These are phyloP conservation scores for Babylonia areolata DNA, from an alignment of 1,140 invertebrate genomes.

Conservation along the genomic window DNA sequence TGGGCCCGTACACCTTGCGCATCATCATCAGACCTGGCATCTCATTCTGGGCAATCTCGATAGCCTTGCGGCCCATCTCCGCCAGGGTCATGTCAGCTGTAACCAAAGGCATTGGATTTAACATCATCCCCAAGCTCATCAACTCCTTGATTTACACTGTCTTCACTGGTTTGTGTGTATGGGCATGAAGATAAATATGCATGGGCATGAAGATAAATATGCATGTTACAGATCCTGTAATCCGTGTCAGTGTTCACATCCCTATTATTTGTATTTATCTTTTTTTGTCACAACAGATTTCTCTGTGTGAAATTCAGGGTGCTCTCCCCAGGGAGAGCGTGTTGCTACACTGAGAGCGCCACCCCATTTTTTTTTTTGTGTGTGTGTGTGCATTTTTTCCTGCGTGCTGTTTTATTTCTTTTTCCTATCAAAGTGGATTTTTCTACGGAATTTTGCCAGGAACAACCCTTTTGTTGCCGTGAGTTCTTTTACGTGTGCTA, in stretches of 20 bases:
- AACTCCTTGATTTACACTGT: background rate
- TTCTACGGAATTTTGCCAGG: too few relatives aligned
- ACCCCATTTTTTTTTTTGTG: too few relatives aligned
- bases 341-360: too few relatives aligned
- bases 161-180: too few relatives aligned
- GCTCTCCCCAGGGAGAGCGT: too few relatives aligned
- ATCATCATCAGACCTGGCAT: slow-evolving; percentile 99
- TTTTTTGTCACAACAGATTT: background rate
- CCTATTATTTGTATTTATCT: background rate
- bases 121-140: background rate
- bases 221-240: background rate
- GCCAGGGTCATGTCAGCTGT: slow-evolving; percentile 80
- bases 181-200: background rate
- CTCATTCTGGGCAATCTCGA: slow-evolving; percentile 98
- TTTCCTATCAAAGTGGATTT: too few relatives aligned
- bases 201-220: background rate
- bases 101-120: slow-evolving; percentile 20
- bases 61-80: slow-evolving; percentile 97
- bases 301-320: too few relatives aligned
- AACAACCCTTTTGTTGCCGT: too few relatives aligned
- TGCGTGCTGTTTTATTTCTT: too few relatives aligned
- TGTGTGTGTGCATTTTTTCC: too few relatives aligned
- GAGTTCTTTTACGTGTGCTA: too few relatives aligned
- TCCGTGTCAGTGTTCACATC: background rate
- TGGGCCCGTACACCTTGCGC: slow-evolving; percentile 90